These are phyloP conservation scores for Micromussa lordhowensis DNA, from an alignment of 92 coral and sea anemone species.

Conservation along the genomic window DNA sequence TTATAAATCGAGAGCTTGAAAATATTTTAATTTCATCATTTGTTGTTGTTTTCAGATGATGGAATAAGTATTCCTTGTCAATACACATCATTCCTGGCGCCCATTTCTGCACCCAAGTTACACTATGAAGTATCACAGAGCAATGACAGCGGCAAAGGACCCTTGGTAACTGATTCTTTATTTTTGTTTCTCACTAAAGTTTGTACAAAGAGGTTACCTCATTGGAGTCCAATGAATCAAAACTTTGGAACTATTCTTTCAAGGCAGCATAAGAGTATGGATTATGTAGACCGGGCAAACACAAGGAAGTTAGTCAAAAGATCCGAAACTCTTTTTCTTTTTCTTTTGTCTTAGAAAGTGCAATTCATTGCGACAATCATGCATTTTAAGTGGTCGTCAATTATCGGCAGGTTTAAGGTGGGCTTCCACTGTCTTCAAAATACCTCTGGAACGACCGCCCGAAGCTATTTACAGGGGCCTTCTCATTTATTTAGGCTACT, in stretches of 20 bases:
- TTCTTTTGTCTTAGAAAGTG: neutral
- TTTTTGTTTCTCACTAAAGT: neutral
- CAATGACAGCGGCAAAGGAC: slow-evolving; percentile 86
- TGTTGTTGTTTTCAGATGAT: slow-evolving; percentile 65
- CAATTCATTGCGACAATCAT: neutral
- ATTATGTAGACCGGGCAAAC: too few relatives aligned
- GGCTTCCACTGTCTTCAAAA: too few relatives aligned
- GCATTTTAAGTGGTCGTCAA: neutral
- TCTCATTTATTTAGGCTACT: neutral
- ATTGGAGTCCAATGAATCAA: neutral
- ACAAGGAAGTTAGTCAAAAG: too few relatives aligned
- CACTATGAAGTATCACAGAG: slow-evolving; percentile 95
- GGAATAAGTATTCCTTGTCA: slow-evolving; percentile 95
- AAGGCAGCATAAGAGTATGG: too few relatives aligned
- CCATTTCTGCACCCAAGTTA: slow-evolving; percentile 91
- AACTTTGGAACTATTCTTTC: too few relatives aligned
- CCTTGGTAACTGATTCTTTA: slow-evolving; percentile 58
- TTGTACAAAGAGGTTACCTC: neutral
- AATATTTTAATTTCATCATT: neutral
- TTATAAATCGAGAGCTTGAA: neutral
- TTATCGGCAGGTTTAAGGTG: neutral
- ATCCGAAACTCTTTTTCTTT: too few relatives aligned
- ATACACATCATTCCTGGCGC: slow-evolving; percentile 92
- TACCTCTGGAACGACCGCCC: neutral
- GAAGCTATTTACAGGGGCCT: neutral